phyloP scores from a whole-genome alignment of 2,113 vertebrate genomes.

The Myocastor coypus region DNA sequence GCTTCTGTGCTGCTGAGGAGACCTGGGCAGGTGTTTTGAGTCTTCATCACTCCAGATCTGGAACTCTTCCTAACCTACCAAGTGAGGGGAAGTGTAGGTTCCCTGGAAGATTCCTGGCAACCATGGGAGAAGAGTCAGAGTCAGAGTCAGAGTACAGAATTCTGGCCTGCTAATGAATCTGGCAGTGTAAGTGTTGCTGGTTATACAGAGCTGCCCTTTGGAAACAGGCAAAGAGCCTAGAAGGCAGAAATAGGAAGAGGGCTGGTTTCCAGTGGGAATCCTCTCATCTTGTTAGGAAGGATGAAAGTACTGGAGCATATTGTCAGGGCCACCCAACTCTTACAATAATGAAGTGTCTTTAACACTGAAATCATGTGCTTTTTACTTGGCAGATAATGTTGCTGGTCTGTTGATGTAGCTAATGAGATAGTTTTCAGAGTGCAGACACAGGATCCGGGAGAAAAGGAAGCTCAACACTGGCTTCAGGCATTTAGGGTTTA shows the following conservation, averaged over 20 bases:
- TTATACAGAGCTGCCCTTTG: background rate
- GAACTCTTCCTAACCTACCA: background rate
- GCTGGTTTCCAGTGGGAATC: background rate
- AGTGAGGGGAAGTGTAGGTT: background rate
- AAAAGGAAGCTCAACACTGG: fast-evolving
- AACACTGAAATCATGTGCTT: background rate
- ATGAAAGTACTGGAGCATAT: too few relatives aligned
- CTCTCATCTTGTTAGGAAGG: background rate
- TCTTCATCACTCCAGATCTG: fast-evolving
- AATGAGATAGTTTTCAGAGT: fast-evolving
- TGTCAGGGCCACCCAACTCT: background rate
- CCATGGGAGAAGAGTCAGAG: background rate
- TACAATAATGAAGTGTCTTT: background rate
- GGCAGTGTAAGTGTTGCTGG: fast-evolving
- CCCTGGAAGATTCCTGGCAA: fast-evolving
- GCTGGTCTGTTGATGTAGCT: fast-evolving
- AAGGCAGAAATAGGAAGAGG: background rate
- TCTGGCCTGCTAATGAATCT: background rate
- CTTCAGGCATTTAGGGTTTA: fast-evolving
- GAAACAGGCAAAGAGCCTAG: background rate
- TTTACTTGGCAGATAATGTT: background rate
- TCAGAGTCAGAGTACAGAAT: background rate
- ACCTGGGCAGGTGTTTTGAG: too few relatives aligned
- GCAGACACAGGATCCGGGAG: too few relatives aligned
- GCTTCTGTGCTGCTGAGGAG: background rate